Percentiles rank a stretch among this genome's conserved stretches.
phyloP scores from a whole-genome alignment of 2,113 vertebrate genomes.

The Ptilorrhoa leucosticta region DNA sequence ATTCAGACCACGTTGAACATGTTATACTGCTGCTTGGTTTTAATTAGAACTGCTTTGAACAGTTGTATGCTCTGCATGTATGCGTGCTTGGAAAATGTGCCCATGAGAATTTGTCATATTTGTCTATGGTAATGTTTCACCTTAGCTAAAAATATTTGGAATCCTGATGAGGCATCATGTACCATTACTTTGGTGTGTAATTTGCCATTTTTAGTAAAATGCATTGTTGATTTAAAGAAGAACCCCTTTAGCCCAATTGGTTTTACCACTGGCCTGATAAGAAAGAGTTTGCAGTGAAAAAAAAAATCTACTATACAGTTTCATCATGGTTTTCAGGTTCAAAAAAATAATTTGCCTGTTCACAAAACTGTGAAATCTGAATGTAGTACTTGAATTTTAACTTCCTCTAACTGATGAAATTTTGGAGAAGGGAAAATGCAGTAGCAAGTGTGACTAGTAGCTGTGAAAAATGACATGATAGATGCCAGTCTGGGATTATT shows the following conservation, averaged over 20 bases:
- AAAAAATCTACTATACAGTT: not conserved
- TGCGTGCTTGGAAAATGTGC: not conserved
- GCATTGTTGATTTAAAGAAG: not conserved
- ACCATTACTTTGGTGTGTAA: not conserved
- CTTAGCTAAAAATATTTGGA: not conserved
- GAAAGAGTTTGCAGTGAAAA: not conserved
- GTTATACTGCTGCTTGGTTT: not conserved
- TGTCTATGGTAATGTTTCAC: not conserved
- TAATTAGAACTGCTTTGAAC: not conserved
- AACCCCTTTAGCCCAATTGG: not conserved
- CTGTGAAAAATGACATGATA: slow-evolving; percentile 35
- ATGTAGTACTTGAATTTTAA: slow-evolving; percentile 46
- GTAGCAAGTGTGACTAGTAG: not conserved
- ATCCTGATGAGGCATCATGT: not conserved
- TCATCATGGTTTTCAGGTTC: slow-evolving; percentile 26
- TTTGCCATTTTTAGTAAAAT: not conserved
- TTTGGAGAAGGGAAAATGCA: slow-evolving; percentile 1
- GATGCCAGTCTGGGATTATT: slow-evolving; percentile 25
- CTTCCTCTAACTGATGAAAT: slow-evolving; percentile 9
- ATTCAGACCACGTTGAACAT: not conserved
- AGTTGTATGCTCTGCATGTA: not conserved
- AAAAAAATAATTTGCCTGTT: slow-evolving; percentile 52
- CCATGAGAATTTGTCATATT: not conserved
- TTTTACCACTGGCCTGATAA: not conserved
- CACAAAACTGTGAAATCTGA: slow-evolving; percentile 53